A percentile compares a stretch with the other conserved stretches of the same genome.
Evolutionary conservation across 2,797 vertebrate genomes (phyloP).

Genomic region (Decapterus maruadsi): DNA sequence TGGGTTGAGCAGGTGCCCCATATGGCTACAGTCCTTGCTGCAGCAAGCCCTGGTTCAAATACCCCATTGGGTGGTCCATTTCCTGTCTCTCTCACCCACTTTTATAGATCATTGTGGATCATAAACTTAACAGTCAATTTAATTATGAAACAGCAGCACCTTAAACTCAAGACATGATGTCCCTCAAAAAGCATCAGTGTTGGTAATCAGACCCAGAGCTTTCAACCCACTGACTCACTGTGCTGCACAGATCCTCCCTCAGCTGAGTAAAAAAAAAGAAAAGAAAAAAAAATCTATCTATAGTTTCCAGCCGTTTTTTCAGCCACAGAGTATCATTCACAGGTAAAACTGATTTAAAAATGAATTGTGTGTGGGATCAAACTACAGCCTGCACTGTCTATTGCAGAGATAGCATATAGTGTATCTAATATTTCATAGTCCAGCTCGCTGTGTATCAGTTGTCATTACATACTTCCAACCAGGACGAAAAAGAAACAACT

Average conservation of each 20-base stretch:
- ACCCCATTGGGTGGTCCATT: too few species aligned
- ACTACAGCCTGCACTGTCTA: constrained; percentile 10
- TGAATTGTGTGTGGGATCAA: constrained; percentile 30
- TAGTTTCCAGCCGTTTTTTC: constrained; percentile 1
- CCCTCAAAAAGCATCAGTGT: too few species aligned
- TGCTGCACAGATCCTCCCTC: constrained; percentile 8
- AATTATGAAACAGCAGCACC: too few species aligned
- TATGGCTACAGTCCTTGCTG: too few species aligned
- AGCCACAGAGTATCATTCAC: constrained; percentile 25
- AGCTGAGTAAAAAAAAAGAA: constrained; percentile 12
- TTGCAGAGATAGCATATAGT: constrained; percentile 31
- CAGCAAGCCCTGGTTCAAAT: too few species aligned
- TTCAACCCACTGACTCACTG: background rate
- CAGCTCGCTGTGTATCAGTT: constrained; percentile 20
- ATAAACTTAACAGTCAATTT: too few species aligned
- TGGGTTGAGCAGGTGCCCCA: too few species aligned
- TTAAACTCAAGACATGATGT: too few species aligned
- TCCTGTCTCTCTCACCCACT: too few species aligned
- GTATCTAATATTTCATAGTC: constrained; percentile 40
- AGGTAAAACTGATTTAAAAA: constrained; percentile 46
- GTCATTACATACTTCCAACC: constrained; percentile 44
- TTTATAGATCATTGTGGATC: too few species aligned
- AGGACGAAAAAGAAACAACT: constrained; percentile 31
- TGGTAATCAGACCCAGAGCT: background rate
- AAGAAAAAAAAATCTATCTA: constrained; percentile 29